Evolutionary conservation across 1,140 invertebrate species (phyloP).

Genomic region (Calephelis nemesis): DNA sequence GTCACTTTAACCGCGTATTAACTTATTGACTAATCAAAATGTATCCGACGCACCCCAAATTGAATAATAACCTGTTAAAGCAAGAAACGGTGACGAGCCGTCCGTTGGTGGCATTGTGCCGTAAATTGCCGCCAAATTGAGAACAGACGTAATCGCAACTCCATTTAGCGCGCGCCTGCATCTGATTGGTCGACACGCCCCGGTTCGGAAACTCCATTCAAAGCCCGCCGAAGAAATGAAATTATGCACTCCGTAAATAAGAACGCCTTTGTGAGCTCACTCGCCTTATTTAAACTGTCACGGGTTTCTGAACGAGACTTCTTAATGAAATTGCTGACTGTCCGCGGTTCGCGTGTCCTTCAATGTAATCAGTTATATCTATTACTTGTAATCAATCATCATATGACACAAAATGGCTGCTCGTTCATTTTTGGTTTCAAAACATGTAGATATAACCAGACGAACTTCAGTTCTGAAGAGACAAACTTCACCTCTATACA

Average conservation of each 20-base stretch:
- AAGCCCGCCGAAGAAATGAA: conserved; percentile 61
- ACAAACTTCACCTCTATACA: too few relatives aligned
- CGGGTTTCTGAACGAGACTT: conserved; percentile 36
- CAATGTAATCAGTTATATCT: neutral
- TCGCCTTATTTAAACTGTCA: conserved; percentile 59
- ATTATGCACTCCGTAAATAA: conserved; percentile 72
- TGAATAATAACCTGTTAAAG: conserved; percentile 73
- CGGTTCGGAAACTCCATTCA: conserved; percentile 41
- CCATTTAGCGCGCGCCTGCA: conserved; percentile 62
- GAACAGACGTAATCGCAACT: conserved; percentile 64
- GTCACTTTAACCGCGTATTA: conserved; percentile 61
- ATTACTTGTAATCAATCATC: neutral
- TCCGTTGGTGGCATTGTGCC: conserved; percentile 52
- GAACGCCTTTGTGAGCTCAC: conserved; percentile 55
- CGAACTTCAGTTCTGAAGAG: too few relatives aligned
- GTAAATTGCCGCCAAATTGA: conserved; percentile 73
- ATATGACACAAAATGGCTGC: too few relatives aligned
- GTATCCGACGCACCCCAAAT: conserved; percentile 68
- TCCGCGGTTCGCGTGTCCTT: conserved; percentile 24
- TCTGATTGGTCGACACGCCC: conserved; percentile 69
- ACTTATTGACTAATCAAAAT: conserved; percentile 66
- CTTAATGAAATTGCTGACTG: conserved; percentile 47
- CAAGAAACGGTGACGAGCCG: conserved; percentile 36
- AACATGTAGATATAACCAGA: too few relatives aligned
- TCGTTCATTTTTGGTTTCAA: too few relatives aligned